These are phyloP conservation scores for Gasterosteus aculeatus DNA, from an alignment of 2,113 vertebrate species.

Conservation along the genomic window DNA sequence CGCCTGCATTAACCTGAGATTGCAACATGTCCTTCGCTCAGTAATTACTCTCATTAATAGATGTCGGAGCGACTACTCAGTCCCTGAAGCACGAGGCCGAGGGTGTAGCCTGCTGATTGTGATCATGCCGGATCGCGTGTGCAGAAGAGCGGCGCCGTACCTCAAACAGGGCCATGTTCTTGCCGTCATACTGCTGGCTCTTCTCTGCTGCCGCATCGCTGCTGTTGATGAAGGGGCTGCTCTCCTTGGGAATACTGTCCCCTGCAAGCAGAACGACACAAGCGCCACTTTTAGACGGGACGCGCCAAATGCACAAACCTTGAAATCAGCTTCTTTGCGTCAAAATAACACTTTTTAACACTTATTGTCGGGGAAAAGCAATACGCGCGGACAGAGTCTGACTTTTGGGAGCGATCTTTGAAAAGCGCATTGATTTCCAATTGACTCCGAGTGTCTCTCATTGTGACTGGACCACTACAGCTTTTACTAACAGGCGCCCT, in stretches of 20 bases:
- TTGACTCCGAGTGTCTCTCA: slow-evolving; percentile 2
- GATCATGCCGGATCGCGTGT: slow-evolving; percentile 3
- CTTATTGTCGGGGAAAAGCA: slow-evolving; percentile 11
- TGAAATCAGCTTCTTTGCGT: not conserved
- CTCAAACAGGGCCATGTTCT: slow-evolving; percentile 99
- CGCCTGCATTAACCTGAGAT: slow-evolving; percentile 58
- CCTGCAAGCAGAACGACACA: slow-evolving; percentile 77
- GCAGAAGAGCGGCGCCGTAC: slow-evolving; percentile 67
- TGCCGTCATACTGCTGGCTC: slow-evolving; percentile 93
- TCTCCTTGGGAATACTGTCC: slow-evolving; percentile 97
- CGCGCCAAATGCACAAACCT: not conserved
- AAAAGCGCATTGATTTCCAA: slow-evolving; percentile 27
- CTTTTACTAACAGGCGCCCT: not conserved
- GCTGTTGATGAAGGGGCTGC: slow-evolving; percentile 99
- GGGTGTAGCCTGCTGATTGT: slow-evolving; percentile 18
- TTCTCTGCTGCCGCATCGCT: slow-evolving; percentile 90
- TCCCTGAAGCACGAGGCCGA: slow-evolving; percentile 43
- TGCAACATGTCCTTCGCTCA: slow-evolving; percentile 66
- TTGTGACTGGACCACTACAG: not conserved
- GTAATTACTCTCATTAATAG: slow-evolving; percentile 76
- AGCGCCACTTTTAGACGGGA: slow-evolving; percentile 27
- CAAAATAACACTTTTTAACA: not conserved
- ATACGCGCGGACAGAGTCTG: not conserved
- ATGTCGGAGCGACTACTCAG: slow-evolving; percentile 61
- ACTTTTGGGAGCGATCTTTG: slow-evolving; percentile 14